A percentile compares a stretch with the other conserved stretches of the same genome.
These are phyloP conservation scores for Mechanitis messenoides DNA, from an alignment of 2,888 invertebrate species.

Conservation along the genomic window DNA sequence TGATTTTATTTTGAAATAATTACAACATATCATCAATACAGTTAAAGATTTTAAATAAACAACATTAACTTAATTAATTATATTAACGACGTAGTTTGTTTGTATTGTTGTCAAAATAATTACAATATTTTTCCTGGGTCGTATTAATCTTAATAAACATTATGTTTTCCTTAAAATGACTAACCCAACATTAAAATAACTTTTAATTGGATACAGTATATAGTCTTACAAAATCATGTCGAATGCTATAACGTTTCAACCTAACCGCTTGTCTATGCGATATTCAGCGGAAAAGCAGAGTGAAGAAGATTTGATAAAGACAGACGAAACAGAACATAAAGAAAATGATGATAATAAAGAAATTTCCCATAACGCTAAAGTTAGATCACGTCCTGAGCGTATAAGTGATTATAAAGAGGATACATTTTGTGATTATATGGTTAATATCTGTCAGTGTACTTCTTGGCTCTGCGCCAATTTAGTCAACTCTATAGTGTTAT, in stretches of 20 bases:
- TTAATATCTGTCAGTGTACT: background rate
- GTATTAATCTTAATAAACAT: too few species aligned
- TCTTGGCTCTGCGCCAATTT: background rate
- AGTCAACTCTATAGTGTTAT: background rate
- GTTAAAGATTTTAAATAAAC: too few species aligned
- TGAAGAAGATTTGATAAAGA: conserved; percentile 2
- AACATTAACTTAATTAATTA: too few species aligned
- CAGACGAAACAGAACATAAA: background rate
- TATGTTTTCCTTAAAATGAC: too few species aligned
- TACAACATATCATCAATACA: too few species aligned
- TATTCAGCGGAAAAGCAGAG: background rate
- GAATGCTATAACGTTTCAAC: background rate
- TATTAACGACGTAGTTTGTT: too few species aligned
- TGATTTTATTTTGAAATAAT: too few species aligned
- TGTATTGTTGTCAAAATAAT: too few species aligned
- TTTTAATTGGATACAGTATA: too few species aligned
- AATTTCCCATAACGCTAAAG: background rate
- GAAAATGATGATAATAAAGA: background rate
- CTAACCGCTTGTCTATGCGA: background rate
- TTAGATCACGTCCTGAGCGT: background rate
- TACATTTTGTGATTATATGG: background rate
- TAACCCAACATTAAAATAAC: too few species aligned
- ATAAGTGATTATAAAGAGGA: background rate
- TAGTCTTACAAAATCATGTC: background rate
- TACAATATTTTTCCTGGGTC: too few species aligned